Evolutionary conservation across 2,888 invertebrate genomes (phyloP).

Genomic region (Panzeria rudis): DNA sequence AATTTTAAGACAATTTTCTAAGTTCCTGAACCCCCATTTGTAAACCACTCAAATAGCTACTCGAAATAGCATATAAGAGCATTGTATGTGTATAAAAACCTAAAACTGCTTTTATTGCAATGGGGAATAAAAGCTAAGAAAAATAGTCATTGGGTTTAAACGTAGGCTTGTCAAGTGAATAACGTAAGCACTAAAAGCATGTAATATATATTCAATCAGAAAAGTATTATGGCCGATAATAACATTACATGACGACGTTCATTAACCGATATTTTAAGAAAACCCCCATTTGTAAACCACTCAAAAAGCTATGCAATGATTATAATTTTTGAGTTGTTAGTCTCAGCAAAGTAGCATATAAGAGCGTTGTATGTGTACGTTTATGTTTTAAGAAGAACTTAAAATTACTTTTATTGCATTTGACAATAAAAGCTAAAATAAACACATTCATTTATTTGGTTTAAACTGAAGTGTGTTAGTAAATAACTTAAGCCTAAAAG

Average conservation of each 20-base stretch:
- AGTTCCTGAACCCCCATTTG: neutral
- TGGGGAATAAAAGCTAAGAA: neutral
- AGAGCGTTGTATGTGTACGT: too few relatives aligned
- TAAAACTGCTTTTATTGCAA: neutral
- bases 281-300: neutral
- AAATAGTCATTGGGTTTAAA: neutral
- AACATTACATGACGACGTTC: neutral
- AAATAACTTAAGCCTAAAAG: constrained; percentile 1
- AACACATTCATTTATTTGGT: neutral
- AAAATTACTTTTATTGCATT: neutral
- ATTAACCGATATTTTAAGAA: neutral
- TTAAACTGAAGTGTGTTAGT: neutral
- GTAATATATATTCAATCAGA: neutral
- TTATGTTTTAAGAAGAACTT: too few relatives aligned
- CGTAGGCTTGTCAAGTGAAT: neutral
- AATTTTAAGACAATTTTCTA: neutral
- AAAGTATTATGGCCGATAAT: neutral
- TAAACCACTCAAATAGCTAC: neutral
- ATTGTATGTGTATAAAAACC: too few relatives aligned
- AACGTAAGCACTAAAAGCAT: constrained; percentile 5
- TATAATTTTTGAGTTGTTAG: too few relatives aligned
- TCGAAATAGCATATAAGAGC: too few relatives aligned
- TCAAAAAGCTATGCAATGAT: too few relatives aligned
- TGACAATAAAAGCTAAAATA: neutral
- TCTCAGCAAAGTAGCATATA: too few relatives aligned